These are phyloP conservation scores for Drosophila eugracilis DNA, from an alignment of 1,140 invertebrate genomes.

Conservation along the genomic window DNA sequence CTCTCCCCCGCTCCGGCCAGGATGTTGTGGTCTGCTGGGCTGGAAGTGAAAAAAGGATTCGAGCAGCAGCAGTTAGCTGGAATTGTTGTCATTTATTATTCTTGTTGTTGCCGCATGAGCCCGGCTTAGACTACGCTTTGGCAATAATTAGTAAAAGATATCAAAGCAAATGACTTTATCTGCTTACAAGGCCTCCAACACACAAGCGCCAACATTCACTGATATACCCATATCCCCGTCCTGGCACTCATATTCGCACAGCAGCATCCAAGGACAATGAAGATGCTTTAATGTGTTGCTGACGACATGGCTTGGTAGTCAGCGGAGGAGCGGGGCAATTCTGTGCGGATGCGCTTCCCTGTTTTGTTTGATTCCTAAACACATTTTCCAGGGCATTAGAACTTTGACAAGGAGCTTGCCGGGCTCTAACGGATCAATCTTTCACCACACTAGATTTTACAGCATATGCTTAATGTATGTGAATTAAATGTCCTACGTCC, in stretches of 20 bases:
- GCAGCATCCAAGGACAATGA: conserved; percentile 66
- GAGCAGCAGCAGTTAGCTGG: conserved; percentile 75
- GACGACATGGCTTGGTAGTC: conserved; percentile 25
- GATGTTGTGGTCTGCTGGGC: conserved; percentile 55
- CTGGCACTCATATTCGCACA: conserved; percentile 19
- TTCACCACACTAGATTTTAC: neutral
- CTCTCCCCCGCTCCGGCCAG: conserved; percentile 16
- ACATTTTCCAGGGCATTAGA: conserved; percentile 27
- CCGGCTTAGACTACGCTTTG: conserved; percentile 73
- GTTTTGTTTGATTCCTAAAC: conserved; percentile 34
- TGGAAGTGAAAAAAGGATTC: conserved; percentile 70
- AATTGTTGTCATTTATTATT: conserved; percentile 81
- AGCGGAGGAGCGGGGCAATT: conserved; percentile 10
- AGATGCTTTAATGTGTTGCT: conserved; percentile 70
- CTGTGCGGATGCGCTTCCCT: conserved; percentile 30
- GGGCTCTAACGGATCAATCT: conserved; percentile 2
- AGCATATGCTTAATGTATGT: neutral
- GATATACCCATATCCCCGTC: conserved; percentile 18
- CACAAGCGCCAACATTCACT: conserved; percentile 16
- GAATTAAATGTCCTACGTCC: no score
- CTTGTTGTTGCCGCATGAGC: conserved; percentile 46
- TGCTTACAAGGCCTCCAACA: conserved; percentile 61
- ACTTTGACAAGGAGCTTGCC: conserved; percentile 25
- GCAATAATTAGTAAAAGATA: conserved; percentile 81
- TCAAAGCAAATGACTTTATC: conserved; percentile 83